Evolutionary conservation across 2,113 vertebrate species (phyloP).

Genomic region (Sprattus sprattus): DNA sequence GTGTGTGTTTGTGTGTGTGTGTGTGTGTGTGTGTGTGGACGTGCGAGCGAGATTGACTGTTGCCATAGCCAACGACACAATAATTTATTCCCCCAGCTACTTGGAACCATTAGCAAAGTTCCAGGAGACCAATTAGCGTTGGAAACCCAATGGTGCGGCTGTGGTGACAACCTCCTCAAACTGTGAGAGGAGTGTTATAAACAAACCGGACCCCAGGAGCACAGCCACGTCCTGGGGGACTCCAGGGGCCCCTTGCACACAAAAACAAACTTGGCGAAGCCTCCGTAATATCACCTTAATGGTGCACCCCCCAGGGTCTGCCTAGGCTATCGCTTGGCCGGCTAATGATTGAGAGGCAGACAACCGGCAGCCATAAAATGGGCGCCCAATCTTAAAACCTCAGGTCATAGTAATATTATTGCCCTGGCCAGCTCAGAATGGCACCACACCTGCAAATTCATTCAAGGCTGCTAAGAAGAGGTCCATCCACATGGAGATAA

Average conservation of each 20-base stretch:
- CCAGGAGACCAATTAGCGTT: constrained; percentile 83
- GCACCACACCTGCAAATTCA: background rate
- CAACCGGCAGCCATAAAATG: constrained; percentile 23
- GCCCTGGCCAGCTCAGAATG: background rate
- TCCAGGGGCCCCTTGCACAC: constrained; percentile 62
- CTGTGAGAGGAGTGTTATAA: constrained; percentile 78
- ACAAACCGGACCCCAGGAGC: constrained; percentile 85
- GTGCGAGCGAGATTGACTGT: constrained; percentile 55
- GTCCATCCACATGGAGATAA: background rate
- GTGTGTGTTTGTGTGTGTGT: background rate
- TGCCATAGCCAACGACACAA: constrained; percentile 62
- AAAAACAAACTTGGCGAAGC: constrained; percentile 76
- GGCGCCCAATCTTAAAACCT: constrained; percentile 1
- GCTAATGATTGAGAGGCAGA: constrained; percentile 63
- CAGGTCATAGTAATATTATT: background rate
- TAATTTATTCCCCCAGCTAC: constrained; percentile 76
- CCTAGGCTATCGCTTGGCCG: constrained; percentile 59
- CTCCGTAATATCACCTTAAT: constrained; percentile 72
- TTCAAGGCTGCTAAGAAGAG: background rate
- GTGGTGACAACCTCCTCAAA: constrained; percentile 79
- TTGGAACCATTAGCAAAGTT: constrained; percentile 81
- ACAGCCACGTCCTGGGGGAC: constrained; percentile 65
- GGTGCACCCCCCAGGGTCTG: constrained; percentile 67
- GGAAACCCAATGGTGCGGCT: constrained; percentile 73
- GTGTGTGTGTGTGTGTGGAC: constrained; percentile 38